These are phyloP conservation scores for Coracias cyanogaster DNA, from an alignment of 2,797 vertebrate genomes.

Conservation along the genomic window DNA sequence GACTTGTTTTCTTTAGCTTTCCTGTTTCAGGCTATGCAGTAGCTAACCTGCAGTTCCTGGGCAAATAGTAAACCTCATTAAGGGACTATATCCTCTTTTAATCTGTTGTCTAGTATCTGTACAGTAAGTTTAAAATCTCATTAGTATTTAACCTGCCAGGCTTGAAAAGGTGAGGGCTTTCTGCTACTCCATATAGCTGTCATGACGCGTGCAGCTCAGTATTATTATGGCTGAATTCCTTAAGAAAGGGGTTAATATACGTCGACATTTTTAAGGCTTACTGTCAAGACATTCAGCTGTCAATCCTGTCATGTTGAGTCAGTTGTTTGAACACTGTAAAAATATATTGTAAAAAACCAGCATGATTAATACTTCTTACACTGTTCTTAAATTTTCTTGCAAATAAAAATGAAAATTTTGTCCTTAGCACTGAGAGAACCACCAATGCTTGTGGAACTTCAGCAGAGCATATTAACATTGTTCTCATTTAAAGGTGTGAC, in stretches of 20 bases:
- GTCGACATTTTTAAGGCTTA: neutral
- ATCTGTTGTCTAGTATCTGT: neutral
- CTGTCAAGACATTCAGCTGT: conserved; percentile 6
- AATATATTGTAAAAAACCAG: neutral
- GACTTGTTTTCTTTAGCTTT: neutral
- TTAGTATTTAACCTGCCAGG: neutral
- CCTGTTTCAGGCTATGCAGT: neutral
- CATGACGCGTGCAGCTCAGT: neutral
- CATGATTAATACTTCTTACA: neutral
- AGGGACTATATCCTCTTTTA: neutral
- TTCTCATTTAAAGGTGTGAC: neutral
- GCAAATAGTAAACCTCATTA: neutral
- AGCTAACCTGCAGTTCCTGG: neutral
- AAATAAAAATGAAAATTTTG: conserved; percentile 22
- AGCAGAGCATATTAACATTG: neutral
- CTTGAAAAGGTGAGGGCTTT: neutral
- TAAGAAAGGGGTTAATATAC: neutral
- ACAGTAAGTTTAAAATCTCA: neutral
- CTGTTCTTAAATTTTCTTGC: neutral
- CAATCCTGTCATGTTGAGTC: neutral
- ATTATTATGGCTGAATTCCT: neutral
- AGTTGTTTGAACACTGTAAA: conserved; percentile 38
- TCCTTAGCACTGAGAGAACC: neutral
- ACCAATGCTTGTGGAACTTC: neutral
- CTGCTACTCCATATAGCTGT: neutral